Base-by-base conservation (phyloP, 2,888 invertebrate genomes). In the Nebria salina region DNA sequence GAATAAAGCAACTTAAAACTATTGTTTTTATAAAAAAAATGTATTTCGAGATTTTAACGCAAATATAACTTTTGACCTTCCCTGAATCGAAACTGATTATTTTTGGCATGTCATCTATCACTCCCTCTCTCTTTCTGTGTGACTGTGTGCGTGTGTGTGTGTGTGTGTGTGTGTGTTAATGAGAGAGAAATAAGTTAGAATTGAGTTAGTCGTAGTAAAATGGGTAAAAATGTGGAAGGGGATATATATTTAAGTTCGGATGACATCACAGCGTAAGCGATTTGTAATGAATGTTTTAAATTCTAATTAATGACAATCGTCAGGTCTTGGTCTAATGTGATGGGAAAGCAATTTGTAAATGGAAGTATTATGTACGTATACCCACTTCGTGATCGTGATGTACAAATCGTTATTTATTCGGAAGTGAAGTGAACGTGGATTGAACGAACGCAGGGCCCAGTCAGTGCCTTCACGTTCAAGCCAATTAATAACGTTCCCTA, bases 321-420 rank as follows among this genome's bases (percentile, higher is more conserved):
- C 68, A 68, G 26, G 15, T 20, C 68, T 34, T 34, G 34, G 20
- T 15, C 2, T n/a, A 15, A 68, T 68, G 68, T 25, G 68, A 68
- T 15, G 68, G 13, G 68, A 68, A 68, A 26, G 68, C 68, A 68
- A 68, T 68, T 68, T 68, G 68, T 68, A 68, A 68, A 68, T 68
- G 68, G 68, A 68, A 68, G 68, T 68, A 68, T 68, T 68, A 68
- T 68, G 68, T 66, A 66, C 9, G 15, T 13, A 25, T 13, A 11
- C 13, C 54, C 11, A 11, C 7, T 11, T 54, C 11, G 54, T 54
- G 54, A 54, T 54, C 7, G 54, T 54, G 54, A 15, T 65, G 65
- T 15, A 65, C 26, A 68, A 68, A 68, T 68, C 68, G 68, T 68
- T 68, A 25, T 25, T 68, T 68, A 68, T 68, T 68, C 54, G 13